Evolutionary conservation across 2,797 vertebrate species (phyloP), one percentile per base, ranked within the genome.

Genomic region (Clamator glandarius): DNA sequence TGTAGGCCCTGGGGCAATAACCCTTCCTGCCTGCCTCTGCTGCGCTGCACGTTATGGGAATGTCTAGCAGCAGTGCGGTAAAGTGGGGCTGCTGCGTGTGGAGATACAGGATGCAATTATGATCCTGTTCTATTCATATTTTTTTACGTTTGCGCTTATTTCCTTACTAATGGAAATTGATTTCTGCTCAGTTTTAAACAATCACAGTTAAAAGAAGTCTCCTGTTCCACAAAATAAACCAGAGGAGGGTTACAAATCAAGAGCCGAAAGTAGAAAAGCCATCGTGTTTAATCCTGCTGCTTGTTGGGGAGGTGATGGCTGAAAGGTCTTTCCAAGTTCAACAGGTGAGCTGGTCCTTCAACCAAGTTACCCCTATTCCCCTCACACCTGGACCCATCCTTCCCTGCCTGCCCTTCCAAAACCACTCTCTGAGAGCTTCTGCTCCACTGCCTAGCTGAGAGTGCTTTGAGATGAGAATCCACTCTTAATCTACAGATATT

Each of bases 121-220:
- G 29, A 75, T 62, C 81, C 77, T 58, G 61, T 84, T 64, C 73
- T 75, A 12, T 54, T 84, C 36, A 24, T 79, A 44, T 16, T 84
- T 91, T 88, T 81, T n/a, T 20, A 78, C 11, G 1, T 85, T 91
- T 95, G 12, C 46, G 66, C 63, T 90, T 91, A 75, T 95, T 92
- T 96, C 76, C 90, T 95, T 93, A 66, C 94, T 94, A 92, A 95
- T 89, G 73, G 89, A 78, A 91, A 94, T 94, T 73, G 82, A 95
- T 92, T 93, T 92, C 82, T 85, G 87, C 84, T 87, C 52, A 16
- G 14, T 89, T 90, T 92, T 87, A 77, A 92, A 80, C 64, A 89
- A 58, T 72, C 33, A 6, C 29, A 33, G 42, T 66, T 83, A 61
- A 80, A 89, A 94, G 57, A 87, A 87, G 46, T 35, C 64, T 89